Evolutionary conservation across 2,797 vertebrate species (phyloP), one percentile per base, ranked within the genome.

Genomic region (Peromyscus eremicus): DNA sequence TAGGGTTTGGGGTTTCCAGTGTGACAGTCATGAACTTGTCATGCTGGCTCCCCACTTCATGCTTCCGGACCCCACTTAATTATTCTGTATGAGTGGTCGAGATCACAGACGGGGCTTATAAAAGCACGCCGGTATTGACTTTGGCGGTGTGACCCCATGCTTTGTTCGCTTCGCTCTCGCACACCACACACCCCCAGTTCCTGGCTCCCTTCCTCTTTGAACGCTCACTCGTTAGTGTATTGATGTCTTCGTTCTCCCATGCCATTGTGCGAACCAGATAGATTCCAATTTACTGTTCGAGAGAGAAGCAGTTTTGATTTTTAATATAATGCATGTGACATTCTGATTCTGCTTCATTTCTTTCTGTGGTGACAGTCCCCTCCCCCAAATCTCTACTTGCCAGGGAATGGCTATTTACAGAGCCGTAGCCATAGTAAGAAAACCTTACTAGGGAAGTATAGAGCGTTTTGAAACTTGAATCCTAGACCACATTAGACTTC

Each of bases 271-370:
- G 4, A 60, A 91, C 93, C 90, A 81, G 73, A 87, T 80, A 6
- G 14, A 95, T 97, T 96, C 82, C 89, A 82, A 64, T 88, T 93
- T 95, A 73, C 92, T 89, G 12, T 94, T 95, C 49, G 70, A 27
- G 89, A 96, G 70, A 91, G 49, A 86, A 84, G 66, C 62, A 88
- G 49, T 95, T 97, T 94, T 95, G 76, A 88, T 32, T 97, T 95
- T 96, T 95, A 93, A 96, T 95, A 66, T 29, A 89, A 93, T 75
- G 37, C 66, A 93, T 49, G 32, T 90, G 91, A 84, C 94, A 91
- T 93, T 97, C 83, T 83, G 94, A 75, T 27, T 96, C 71, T 91
- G 91, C 83, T 88, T 97, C 37, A 19, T 95, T 77, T 94, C 75
- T 93, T 90, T 96, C 73, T 91, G 85, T 83, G 75, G 73, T 93